Evolutionary conservation across 2,888 invertebrate genomes (phyloP).

Genomic region (Carterocephalus palaemon): DNA sequence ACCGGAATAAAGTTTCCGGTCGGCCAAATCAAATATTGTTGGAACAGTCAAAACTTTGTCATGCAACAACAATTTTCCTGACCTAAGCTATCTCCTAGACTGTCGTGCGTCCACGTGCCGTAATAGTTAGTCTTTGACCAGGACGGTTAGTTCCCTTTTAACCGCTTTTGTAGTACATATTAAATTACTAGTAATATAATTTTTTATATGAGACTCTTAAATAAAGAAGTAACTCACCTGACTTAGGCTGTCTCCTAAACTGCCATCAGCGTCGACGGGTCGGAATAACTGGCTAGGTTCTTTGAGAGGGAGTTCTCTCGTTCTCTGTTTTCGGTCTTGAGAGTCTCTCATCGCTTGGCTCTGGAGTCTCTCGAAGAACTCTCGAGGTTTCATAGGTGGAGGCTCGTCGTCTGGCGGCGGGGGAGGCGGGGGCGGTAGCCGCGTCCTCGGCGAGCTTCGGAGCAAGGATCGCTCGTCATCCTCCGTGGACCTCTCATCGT

Average conservation of each 20-base stretch:
- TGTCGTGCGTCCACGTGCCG: constrained; percentile 65
- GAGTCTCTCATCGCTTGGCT: constrained; percentile 72
- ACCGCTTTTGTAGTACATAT: no score
- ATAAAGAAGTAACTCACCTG: constrained; percentile 54
- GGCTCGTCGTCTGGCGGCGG: constrained; percentile 70
- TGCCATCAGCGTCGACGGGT: constrained; percentile 65
- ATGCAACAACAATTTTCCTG: constrained; percentile 53
- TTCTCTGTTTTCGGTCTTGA: constrained; percentile 57
- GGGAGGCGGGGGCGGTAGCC: constrained; percentile 68
- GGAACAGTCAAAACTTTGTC: constrained; percentile 38
- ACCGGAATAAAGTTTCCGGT: constrained; percentile 40
- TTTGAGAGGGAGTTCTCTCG: constrained; percentile 49
- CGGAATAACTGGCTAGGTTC: constrained; percentile 56
- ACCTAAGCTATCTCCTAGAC: constrained; percentile 72
- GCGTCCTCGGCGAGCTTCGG: constrained; percentile 65
- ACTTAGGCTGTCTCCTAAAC: constrained; percentile 72
- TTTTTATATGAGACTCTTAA: not conserved
- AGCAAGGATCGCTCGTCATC: constrained; percentile 69
- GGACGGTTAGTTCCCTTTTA: no score
- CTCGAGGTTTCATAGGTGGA: constrained; percentile 77
- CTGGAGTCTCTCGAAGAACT: constrained; percentile 74
- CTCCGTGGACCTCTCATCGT: constrained; percentile 72
- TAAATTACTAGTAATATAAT: no score
- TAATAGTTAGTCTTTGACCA: constrained; percentile 57
- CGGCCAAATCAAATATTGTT: constrained; percentile 36